Evolutionary conservation across 2,113 vertebrate species (phyloP).

Genomic region (Toxostoma redivivum): DNA sequence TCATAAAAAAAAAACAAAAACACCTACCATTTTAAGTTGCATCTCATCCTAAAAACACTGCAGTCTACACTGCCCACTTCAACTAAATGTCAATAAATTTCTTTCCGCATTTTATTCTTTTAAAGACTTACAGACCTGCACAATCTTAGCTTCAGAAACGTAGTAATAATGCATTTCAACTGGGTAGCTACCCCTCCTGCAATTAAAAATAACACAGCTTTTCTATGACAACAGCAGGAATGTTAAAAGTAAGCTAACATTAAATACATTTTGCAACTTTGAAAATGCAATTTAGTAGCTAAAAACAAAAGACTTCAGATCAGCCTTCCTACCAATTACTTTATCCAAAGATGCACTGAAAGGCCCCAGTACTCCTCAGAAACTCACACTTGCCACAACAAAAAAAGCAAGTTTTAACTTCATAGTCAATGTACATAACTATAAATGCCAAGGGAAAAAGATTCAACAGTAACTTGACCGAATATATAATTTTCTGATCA

Average conservation of each 20-base stretch:
- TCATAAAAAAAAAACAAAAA: neutral
- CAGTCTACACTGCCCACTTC: neutral
- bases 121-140: neutral
- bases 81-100: neutral
- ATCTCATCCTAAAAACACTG: neutral
- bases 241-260: neutral
- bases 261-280: neutral
- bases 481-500: neutral
- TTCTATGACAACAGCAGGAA: neutral
- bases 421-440: neutral
- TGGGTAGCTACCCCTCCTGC: neutral
- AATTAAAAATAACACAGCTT: neutral
- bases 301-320: neutral
- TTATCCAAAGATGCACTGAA: neutral
- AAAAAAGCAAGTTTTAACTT: neutral
- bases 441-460: neutral
- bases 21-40: neutral
- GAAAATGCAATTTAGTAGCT: neutral
- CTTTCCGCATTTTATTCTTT: neutral
- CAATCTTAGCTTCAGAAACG: neutral
- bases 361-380: neutral
- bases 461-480: neutral
- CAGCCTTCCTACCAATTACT: neutral
- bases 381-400: accelerated
- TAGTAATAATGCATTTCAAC: neutral